Evolutionary conservation across 2,797 vertebrate genomes (phyloP).

Genomic region (Megaceryle alcyon): DNA sequence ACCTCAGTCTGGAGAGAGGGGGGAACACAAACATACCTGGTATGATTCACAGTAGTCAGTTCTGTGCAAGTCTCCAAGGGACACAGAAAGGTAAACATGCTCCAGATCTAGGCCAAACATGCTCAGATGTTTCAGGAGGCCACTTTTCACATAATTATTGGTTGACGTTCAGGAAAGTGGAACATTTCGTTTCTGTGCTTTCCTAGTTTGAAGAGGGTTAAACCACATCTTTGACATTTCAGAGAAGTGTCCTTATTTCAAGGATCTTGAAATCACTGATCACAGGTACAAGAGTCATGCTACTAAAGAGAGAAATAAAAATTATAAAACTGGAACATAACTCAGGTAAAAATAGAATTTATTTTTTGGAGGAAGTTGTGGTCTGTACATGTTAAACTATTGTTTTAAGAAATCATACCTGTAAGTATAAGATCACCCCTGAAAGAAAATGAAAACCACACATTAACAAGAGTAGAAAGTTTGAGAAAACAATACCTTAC

Average conservation of each 20-base stretch:
- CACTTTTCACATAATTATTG: neutral
- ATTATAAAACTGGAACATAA: neutral
- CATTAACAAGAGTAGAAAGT: neutral
- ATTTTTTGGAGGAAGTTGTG: neutral
- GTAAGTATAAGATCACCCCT: neutral
- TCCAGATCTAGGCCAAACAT: accelerated
- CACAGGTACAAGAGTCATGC: neutral
- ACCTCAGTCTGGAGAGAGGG: neutral
- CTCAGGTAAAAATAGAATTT: neutral
- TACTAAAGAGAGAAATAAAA: neutral
- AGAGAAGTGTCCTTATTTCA: neutral
- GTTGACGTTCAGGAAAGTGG: neutral
- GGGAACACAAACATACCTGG: neutral
- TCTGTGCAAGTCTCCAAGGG: neutral
- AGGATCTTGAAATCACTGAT: accelerated
- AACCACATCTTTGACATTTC: neutral
- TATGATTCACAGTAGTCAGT: neutral
- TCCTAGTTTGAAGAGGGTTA: neutral
- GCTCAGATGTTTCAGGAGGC: neutral
- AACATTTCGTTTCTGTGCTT: neutral
- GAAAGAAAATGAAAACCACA: neutral
- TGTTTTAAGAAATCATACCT: neutral
- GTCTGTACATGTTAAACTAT: neutral
- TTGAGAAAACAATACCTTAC: neutral
- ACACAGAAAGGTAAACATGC: neutral